Base-by-base conservation (phyloP, 2,888 invertebrate genomes). In the Phalera bucephala region DNA sequence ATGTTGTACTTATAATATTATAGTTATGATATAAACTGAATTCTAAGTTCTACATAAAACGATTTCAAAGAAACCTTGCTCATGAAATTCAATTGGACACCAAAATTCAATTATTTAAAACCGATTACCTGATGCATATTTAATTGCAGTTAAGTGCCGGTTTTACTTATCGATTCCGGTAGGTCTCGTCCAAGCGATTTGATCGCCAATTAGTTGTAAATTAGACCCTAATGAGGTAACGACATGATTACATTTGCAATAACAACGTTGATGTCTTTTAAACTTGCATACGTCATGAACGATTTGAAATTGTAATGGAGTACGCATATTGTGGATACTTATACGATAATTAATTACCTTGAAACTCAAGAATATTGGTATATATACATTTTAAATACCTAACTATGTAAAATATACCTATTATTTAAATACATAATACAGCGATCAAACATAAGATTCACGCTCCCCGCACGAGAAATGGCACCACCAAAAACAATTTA, bases 231-330 rank as follows among this genome's bases (percentile, higher is more conserved):
- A 55, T 64, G 50, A 52, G 44, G 59, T 64, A 64, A 55, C 53
- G 58, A 58, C 52, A 37, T 20, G 52, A n/a, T 14, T 21, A 8
- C 20, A 26, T 21, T 17, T 29, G 29, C 11, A 19, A 19, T 27
- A 21, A 28, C 9, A 32, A 20, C 4, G 72, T 69, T 64, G 52
- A 68, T 49, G 58, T 70, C 68, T 66, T 67, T 63, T 61, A 49
- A 49, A 36, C 34, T 28, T 31, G 32, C 15, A 10, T 12, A 23
- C 12, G 17, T 23, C n/a, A 30, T 23, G 17, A 11, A 17, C 10
- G 19, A 23, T 13, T 12, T 22, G 19, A n/a, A 43, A 36, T 55
- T 39, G 29, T 30, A 43, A 51, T 41, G 39, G 21, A 22, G 4
- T 4, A 22, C 4, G 22, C 9, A 22, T 9, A 22, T 22, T 10